Conservation (phyloP, 2,888 invertebrate genomes). For the Oligia strigilis region DNA sequence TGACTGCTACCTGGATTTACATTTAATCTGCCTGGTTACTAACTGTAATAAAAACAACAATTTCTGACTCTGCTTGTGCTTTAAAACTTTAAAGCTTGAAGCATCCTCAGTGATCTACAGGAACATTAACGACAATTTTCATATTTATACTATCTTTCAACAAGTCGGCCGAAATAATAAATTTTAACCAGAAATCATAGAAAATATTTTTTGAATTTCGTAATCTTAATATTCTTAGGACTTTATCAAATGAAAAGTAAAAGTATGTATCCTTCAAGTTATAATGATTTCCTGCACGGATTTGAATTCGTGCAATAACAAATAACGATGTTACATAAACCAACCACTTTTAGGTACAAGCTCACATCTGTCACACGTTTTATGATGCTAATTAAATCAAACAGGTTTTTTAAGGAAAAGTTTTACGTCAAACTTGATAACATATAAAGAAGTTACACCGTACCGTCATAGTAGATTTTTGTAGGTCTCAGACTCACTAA, state of each 20-base stretch:
- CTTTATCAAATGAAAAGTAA: constrained; percentile 32
- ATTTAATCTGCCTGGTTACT: neutral
- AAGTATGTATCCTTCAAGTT: constrained; percentile 39
- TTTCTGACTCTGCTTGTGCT: neutral
- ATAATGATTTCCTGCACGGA: constrained; percentile 27
- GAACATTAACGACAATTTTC: no score
- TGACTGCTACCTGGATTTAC: constrained; percentile 25
- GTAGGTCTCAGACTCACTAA: neutral
- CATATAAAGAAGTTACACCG: neutral
- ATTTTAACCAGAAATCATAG: neutral
- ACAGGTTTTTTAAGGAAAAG: neutral
- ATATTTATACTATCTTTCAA: neutral
- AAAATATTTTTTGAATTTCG: neutral
- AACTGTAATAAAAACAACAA: constrained; percentile 4
- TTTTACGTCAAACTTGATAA: no score
- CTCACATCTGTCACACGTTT: constrained; percentile 9
- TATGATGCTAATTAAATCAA: neutral
- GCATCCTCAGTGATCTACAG: neutral
- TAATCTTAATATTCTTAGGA: neutral
- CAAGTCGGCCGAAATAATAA: neutral
- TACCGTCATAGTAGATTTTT: neutral
- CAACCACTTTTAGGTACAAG: constrained; percentile 6
- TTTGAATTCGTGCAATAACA: constrained; percentile 13
- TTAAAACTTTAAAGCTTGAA: neutral
- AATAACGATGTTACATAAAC: constrained; percentile 26